Percentiles rank a stretch among this genome's conserved stretches.
Evolutionary conservation across 2,113 vertebrate species (phyloP).

Genomic region (Turnix velox): DNA sequence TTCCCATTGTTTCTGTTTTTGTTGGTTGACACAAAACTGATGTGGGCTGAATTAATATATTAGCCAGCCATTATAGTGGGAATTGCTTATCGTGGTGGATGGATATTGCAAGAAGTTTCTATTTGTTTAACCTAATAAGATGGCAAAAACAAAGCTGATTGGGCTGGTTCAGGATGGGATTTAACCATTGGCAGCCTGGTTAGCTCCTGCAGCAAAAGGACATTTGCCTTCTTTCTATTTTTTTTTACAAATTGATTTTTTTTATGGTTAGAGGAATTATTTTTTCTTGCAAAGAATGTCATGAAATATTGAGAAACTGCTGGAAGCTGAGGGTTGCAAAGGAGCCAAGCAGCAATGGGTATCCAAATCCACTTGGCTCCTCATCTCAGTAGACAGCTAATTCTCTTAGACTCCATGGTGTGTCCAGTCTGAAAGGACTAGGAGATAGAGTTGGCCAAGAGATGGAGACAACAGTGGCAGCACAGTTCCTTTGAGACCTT

Average conservation of each 20-base stretch:
- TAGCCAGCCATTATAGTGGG: slow-evolving; percentile 67
- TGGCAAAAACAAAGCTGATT: slow-evolving; percentile 48
- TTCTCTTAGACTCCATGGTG: neutral
- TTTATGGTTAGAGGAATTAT: neutral
- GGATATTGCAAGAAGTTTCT: slow-evolving; percentile 68
- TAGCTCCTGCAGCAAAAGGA: neutral
- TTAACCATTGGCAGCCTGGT: slow-evolving; percentile 33
- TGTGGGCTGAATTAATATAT: slow-evolving; percentile 73
- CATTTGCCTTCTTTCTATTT: neutral
- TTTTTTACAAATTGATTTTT: neutral
- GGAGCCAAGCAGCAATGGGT: neutral
- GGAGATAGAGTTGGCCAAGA: neutral
- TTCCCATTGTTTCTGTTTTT: slow-evolving; percentile 76
- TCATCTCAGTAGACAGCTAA: neutral
- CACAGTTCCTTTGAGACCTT: neutral
- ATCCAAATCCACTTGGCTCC: slow-evolving; percentile 4
- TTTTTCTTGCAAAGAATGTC: neutral
- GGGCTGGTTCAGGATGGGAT: neutral
- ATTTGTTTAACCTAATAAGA: slow-evolving; percentile 70
- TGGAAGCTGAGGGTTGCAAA: neutral
- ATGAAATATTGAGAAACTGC: neutral
- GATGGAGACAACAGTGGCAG: neutral
- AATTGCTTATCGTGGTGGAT: slow-evolving; percentile 70
- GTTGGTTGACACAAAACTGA: slow-evolving; percentile 70
- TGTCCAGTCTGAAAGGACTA: neutral